These are phyloP conservation scores for Drosophila limbata DNA, from an alignment of 2,888 invertebrate genomes.

Conservation along the genomic window DNA sequence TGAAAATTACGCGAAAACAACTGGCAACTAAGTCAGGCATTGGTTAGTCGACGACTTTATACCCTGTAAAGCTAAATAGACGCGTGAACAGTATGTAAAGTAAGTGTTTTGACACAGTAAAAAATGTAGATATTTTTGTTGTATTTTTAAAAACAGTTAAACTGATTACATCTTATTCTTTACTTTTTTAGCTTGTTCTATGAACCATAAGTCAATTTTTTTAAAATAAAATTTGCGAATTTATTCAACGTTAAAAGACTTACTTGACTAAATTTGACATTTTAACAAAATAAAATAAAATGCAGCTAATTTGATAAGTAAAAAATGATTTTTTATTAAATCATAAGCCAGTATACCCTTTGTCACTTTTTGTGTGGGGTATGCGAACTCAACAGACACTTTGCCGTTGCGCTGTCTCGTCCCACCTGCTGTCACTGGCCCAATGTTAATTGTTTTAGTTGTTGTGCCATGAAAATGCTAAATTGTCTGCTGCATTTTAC, in stretches of 20 bases:
- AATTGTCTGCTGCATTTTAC: constrained; percentile 71
- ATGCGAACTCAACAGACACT: constrained; percentile 42
- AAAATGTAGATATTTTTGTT: background rate
- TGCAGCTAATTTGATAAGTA: background rate
- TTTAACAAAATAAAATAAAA: background rate
- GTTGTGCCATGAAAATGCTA: constrained; percentile 79
- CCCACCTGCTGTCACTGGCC: constrained; percentile 57
- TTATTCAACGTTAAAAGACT: too few relatives aligned
- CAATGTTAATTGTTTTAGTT: constrained; percentile 76
- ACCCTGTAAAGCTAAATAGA: constrained; percentile 12
- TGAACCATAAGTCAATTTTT: too few relatives aligned
- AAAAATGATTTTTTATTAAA: background rate
- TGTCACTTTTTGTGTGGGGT: constrained; percentile 3
- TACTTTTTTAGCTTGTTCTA: too few relatives aligned
- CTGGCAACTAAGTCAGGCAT: background rate
- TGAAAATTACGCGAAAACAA: constrained; percentile 63
- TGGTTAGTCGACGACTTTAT: constrained; percentile 9
- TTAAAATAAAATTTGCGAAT: too few relatives aligned
- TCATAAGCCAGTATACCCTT: background rate
- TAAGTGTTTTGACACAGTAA: background rate
- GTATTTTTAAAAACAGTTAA: background rate
- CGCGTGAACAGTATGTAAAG: background rate
- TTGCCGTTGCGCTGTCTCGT: constrained; percentile 21
- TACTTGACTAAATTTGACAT: too few relatives aligned
- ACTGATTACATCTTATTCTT: background rate